Evolutionary conservation across 2,797 vertebrate genomes (phyloP), one percentile per base, ranked within the genome.

Genomic region (Brotula barbata): DNA sequence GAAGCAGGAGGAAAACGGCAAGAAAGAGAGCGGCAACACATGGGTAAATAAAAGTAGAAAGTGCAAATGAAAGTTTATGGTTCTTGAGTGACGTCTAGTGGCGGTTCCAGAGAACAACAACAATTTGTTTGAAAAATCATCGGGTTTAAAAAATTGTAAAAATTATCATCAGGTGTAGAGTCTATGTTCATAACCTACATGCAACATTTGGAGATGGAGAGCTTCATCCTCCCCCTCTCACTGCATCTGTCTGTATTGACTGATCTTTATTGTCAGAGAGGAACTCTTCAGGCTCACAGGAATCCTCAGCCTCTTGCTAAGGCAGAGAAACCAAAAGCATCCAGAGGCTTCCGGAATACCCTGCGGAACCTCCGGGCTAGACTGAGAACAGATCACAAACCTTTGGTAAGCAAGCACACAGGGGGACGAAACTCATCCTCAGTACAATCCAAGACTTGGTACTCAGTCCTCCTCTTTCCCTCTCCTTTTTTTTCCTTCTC

Each of bases 281-380:
- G 63, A 0, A 28, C 54, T 1, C 51, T 44, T 2, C 72, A 76
- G 52, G 63, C 63, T 10, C 73, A 62, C 0, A 77, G 81, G 58
- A 80, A 48, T 9, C 44, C 78, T 34, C 66, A 55, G 16, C 70
- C 81, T 16, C 48, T 73, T 0, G 47, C 71, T 13, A 82, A 82
- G 23, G 46, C 71, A 0, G 75, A 83, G 20, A 87, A 83, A 46
- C 71, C 70, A 1, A 87, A 79, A 20, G 14, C 65, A 6, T 78
- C 84, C 0, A 75, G 85, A 68, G 88, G 91, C 57, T 87, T 92
- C 75, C 82, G 87, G 75, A 91, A 80, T 65, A 87, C 91, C 8
- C 80, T 91, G 59, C 87, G 86, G 67, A 88, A 75, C 19, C 87
- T 92, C 6, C 72, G 87, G 70, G 88, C 91, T 73, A 75, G 88